phyloP scores from a whole-genome alignment of 2,113 vertebrate species.

The Zapornia atra region DNA sequence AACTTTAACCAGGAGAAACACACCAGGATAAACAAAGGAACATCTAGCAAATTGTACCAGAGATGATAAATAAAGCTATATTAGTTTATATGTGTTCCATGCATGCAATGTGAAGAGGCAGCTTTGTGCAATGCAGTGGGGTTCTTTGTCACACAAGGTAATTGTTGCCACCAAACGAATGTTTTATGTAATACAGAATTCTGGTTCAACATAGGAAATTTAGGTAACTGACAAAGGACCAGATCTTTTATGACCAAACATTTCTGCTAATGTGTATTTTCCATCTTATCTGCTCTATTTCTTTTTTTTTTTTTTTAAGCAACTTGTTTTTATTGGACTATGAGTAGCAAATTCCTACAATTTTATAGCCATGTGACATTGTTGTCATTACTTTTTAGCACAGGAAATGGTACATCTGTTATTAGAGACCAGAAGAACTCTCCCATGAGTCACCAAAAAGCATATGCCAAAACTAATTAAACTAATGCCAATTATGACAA shows the following conservation, averaged over 20 bases:
- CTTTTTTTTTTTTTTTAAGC: not conserved
- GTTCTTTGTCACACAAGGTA: not conserved
- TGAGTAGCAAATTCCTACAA: constrained; percentile 61
- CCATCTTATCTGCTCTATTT: constrained; percentile 22
- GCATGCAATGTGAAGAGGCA: not conserved
- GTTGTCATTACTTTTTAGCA: constrained; percentile 78
- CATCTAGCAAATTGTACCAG: not conserved
- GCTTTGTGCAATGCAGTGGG: not conserved
- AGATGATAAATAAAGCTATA: not conserved
- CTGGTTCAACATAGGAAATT: not conserved
- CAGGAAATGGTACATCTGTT: constrained; percentile 74
- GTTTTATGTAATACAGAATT: not conserved
- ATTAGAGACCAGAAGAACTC: constrained; percentile 72
- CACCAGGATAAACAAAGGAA: not conserved
- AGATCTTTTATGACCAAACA: not conserved
- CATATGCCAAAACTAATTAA: constrained; percentile 87
- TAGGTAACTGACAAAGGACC: not conserved
- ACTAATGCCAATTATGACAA: constrained; percentile 84
- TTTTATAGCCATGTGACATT: constrained; percentile 80
- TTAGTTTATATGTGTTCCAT: not conserved
- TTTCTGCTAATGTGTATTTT: constrained; percentile 32
- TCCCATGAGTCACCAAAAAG: constrained; percentile 83
- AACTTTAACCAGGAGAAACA: not conserved
- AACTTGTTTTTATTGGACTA: constrained; percentile 67
- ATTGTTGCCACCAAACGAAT: not conserved